Percentiles rank a stretch among this genome's conserved stretches.
These are phyloP conservation scores for Holotrichia oblita DNA, from an alignment of 1,140 invertebrate genomes.

Conservation along the genomic window DNA sequence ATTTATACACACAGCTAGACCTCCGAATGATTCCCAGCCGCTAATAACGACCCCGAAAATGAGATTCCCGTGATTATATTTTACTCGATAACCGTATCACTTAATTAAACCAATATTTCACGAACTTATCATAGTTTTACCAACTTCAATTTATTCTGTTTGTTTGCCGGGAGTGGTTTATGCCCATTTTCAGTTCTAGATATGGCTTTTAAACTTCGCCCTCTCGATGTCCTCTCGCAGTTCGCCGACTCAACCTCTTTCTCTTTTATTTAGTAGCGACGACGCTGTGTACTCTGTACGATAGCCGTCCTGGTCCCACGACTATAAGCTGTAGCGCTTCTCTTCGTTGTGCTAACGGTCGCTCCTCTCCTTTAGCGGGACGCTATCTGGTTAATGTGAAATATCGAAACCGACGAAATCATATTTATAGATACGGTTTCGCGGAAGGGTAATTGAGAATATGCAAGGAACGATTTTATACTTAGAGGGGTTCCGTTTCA, in stretches of 20 bases:
- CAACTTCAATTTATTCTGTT: slow-evolving; percentile 30
- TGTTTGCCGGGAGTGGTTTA: slow-evolving; percentile 34
- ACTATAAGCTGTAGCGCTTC: neutral
- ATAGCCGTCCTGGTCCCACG: neutral
- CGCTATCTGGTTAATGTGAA: neutral
- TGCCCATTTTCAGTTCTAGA: neutral
- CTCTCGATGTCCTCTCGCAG: neutral
- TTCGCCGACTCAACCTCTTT: neutral
- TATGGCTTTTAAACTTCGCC: slow-evolving; percentile 15
- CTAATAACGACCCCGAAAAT: slow-evolving; percentile 8
- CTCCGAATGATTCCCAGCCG: no score
- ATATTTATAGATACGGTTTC: slow-evolving; percentile 31
- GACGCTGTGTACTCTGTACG: no score
- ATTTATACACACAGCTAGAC: no score
- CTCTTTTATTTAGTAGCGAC: no score
- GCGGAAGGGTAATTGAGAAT: slow-evolving; percentile 11
- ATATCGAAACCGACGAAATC: neutral
- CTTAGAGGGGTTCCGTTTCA: no score
- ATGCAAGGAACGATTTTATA: no score
- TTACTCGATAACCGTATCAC: slow-evolving; percentile 41
- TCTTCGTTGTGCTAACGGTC: neutral
- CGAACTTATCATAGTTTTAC: slow-evolving; percentile 42
- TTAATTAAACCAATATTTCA: slow-evolving; percentile 43
- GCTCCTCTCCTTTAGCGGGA: neutral
- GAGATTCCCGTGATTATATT: slow-evolving; percentile 33